These are phyloP conservation scores for Chaetura pelagica DNA, from an alignment of 2,113 vertebrate species.

Conservation along the genomic window DNA sequence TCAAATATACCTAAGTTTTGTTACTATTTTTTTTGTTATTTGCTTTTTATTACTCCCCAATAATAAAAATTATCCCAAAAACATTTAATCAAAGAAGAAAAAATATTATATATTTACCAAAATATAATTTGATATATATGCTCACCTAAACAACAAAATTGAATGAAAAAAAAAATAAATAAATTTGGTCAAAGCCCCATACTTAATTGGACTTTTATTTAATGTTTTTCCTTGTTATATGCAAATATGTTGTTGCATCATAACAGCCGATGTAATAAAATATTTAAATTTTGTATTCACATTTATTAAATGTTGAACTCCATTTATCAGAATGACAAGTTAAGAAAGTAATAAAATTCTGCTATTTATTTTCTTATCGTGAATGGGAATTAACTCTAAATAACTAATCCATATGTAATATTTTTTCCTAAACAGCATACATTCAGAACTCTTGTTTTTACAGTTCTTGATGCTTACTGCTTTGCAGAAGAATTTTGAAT, in stretches of 20 bases:
- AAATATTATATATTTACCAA: not conserved
- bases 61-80: not conserved
- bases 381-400: not conserved
- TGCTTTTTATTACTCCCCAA: not conserved
- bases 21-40: not conserved
- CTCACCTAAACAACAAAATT: not conserved
- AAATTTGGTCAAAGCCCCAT: not conserved
- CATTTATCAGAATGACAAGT: not conserved
- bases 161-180: not conserved
- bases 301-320: not conserved
- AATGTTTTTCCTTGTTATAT: not conserved
- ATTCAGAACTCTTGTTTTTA: not conserved
- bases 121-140: not conserved
- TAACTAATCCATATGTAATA: not conserved
- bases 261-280: fast-evolving
- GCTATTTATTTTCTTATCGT: not conserved
- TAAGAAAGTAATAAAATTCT: not conserved
- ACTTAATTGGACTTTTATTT: not conserved
- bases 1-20: not conserved
- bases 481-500: not conserved
- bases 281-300: not conserved
- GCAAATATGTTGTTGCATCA: not conserved
- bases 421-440: not conserved
- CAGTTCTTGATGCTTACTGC: not conserved
- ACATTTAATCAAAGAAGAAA: not conserved